Conservation (phyloP, 2,113 vertebrate genomes). For the Boleophthalmus pectinirostris region DNA sequence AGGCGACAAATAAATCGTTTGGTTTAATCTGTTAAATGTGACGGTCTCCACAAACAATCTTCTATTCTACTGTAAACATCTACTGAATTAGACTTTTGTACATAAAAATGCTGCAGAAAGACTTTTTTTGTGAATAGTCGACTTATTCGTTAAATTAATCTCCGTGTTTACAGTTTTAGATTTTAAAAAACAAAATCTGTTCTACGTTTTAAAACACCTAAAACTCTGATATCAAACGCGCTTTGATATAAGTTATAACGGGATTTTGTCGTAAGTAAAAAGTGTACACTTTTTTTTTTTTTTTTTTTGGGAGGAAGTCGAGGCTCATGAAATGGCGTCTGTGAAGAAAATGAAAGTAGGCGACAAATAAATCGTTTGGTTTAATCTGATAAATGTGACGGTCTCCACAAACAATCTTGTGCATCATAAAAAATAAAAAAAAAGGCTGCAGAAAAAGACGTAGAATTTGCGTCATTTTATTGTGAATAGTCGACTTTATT, state of each 20-base stretch:
- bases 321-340: background rate
- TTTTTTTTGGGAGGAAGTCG: background rate
- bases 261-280: no score
- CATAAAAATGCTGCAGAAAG: no score
- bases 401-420: background rate
- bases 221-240: no score
- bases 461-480: background rate
- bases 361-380: background rate
- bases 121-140: no score
- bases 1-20: background rate
- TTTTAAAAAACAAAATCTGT: no score
- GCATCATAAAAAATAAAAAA: background rate
- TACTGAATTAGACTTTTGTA: no score
- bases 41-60: background rate
- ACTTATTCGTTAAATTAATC: no score
- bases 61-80: no score
- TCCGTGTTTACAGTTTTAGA: no score
- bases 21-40: background rate
- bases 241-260: no score
- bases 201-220: no score
- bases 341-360: background rate
- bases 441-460: background rate
- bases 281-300: no score
- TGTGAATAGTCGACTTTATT: background rate
- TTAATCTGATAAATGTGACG: background rate